These are phyloP conservation scores for Popillia japonica DNA, from an alignment of 1,140 invertebrate species.

Conservation along the genomic window DNA sequence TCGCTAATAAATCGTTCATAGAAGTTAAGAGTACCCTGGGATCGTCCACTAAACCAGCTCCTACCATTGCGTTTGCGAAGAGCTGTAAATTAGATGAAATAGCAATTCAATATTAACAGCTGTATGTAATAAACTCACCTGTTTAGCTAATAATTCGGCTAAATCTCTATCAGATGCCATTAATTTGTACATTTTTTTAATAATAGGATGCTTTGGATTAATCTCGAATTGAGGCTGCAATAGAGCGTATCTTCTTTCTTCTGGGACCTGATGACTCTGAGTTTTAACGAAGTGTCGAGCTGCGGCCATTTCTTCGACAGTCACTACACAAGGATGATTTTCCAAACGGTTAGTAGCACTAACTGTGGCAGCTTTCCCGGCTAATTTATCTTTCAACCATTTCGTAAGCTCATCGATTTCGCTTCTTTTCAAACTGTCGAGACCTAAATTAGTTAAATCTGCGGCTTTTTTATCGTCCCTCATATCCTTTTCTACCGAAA, in stretches of 20 bases:
- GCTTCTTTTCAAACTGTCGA: slow-evolving; percentile 72
- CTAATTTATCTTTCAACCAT: slow-evolving; percentile 80
- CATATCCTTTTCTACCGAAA: slow-evolving; percentile 95
- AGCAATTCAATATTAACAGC: slow-evolving; percentile 26
- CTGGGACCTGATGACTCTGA: slow-evolving; percentile 82
- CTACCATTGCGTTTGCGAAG: slow-evolving; percentile 94
- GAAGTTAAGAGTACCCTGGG: slow-evolving; percentile 82
- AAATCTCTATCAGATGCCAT: slow-evolving; percentile 79
- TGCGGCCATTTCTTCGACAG: slow-evolving; percentile 95
- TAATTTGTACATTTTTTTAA: slow-evolving; percentile 86
- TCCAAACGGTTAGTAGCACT: slow-evolving; percentile 85
- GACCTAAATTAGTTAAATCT: slow-evolving; percentile 66
- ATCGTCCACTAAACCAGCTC: slow-evolving; percentile 93
- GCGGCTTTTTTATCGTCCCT: slow-evolving; percentile 71
- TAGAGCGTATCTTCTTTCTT: slow-evolving; percentile 86
- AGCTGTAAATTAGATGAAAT: slow-evolving; percentile 66
- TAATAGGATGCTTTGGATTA: slow-evolving; percentile 91
- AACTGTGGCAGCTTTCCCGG: slow-evolving; percentile 81
- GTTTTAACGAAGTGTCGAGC: slow-evolving; percentile 93
- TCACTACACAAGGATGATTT: slow-evolving; percentile 91
- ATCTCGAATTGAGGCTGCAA: slow-evolving; percentile 93
- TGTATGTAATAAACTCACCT: slow-evolving; percentile 71
- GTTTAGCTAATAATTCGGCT: slow-evolving; percentile 85
- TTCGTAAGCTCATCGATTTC: slow-evolving; percentile 80
- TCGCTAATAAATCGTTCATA: slow-evolving; percentile 86